phyloP scores from a whole-genome alignment of 92 coral and sea anemone genomes.

The Metridium senile region DNA sequence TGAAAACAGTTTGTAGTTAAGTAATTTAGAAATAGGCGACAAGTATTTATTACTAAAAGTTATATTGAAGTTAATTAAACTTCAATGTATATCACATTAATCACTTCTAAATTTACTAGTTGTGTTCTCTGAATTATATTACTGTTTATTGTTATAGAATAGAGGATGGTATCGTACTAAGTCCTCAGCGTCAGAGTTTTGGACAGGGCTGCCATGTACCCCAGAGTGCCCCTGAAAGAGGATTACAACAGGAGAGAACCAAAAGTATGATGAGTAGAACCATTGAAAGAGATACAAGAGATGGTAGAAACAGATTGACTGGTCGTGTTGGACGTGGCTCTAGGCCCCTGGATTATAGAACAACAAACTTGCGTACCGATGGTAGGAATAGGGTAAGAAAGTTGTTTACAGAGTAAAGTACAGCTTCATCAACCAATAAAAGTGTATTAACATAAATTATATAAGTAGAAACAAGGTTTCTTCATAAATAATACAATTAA shows the following conservation, averaged over 20 bases:
- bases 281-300: constrained; percentile 72
- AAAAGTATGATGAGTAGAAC: constrained; percentile 70
- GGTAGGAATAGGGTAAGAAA: constrained; percentile 72
- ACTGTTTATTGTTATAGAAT: constrained; percentile 25
- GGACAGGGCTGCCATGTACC: constrained; percentile 96
- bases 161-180: constrained; percentile 94
- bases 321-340: constrained; percentile 92
- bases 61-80: no score
- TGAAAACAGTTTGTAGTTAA: no score
- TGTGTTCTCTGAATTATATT: neutral
- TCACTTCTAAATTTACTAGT: no score
- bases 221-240: constrained; percentile 85
- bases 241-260: constrained; percentile 64
- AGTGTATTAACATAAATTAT: no score
- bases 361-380: constrained; percentile 56
- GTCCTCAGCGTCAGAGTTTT: constrained; percentile 98
- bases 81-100: no score
- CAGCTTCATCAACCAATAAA: no score
- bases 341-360: constrained; percentile 64
- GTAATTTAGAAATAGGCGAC: no score
- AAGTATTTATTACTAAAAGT: no score
- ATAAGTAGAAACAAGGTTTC: no score
- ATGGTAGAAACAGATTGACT: constrained; percentile 86
- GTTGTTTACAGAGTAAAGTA: no score
- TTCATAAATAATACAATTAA: no score